A percentile compares a stretch with the other conserved stretches of the same genome.
phyloP scores from a whole-genome alignment of 2,888 invertebrate species.

The Rutpela maculata region DNA sequence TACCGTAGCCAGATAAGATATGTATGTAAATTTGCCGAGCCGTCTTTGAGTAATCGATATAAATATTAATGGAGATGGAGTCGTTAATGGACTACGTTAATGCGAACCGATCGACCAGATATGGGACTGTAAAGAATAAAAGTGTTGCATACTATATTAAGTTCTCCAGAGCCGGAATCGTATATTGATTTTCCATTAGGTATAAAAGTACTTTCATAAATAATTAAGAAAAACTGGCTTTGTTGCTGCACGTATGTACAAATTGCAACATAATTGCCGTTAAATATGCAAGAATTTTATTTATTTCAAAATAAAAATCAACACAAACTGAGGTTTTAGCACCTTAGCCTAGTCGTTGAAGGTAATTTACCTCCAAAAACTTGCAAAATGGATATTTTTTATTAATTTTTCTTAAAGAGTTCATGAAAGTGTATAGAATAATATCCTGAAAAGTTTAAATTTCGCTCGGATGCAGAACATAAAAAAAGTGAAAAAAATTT shows the following conservation, averaged over 20 bases:
- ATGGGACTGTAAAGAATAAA: conserved; percentile 22
- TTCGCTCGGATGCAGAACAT: no score
- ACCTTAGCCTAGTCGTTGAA: no score
- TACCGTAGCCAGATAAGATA: conserved; percentile 50
- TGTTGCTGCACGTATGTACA: neutral
- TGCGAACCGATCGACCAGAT: conserved; percentile 53
- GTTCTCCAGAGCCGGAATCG: conserved; percentile 22
- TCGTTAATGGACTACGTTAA: conserved; percentile 57
- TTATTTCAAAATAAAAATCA: no score
- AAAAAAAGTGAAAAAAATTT: no score
- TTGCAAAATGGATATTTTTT: no score
- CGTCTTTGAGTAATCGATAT: conserved; percentile 55
- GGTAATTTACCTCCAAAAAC: no score
- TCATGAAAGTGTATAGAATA: no score
- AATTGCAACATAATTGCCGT: no score
- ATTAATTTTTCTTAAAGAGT: no score
- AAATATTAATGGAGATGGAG: conserved; percentile 58
- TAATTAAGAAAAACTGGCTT: neutral
- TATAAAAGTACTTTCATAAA: neutral
- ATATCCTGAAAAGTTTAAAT: no score
- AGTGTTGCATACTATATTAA: conserved; percentile 22
- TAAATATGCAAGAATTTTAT: no score
- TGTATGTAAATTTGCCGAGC: conserved; percentile 49
- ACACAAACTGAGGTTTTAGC: no score
- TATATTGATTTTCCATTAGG: conserved; percentile 1